Conservation (phyloP, 1,140 invertebrate species). For the Macrocentrus cingulum region DNA sequence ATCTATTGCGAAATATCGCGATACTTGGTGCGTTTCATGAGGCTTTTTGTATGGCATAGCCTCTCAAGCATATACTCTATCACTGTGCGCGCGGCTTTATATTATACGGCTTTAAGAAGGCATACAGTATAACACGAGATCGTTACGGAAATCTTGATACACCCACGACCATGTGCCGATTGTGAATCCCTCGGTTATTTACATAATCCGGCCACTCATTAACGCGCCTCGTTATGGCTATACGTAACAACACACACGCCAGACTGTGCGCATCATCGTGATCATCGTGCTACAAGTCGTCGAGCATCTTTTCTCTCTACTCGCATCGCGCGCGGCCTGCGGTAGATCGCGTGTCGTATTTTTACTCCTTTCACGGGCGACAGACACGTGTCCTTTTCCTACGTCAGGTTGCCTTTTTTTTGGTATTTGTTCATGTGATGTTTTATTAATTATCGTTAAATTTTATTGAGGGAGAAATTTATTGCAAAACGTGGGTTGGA, state of each 20-base stretch:
- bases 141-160: constrained; percentile 44
- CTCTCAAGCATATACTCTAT: too few relatives aligned
- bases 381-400: constrained; percentile 19
- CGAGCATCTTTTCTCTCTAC: neutral
- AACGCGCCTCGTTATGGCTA: constrained; percentile 21
- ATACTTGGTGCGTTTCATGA: too few relatives aligned
- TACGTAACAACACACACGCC: neutral
- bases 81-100: too few relatives aligned
- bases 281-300: neutral
- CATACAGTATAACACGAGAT: constrained; percentile 33
- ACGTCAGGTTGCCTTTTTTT: neutral
- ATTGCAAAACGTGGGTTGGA: too few relatives aligned
- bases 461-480: too few relatives aligned
- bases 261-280: neutral
- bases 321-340: neutral
- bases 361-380: neutral
- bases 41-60: too few relatives aligned
- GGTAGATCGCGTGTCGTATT: neutral
- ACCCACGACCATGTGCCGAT: constrained; percentile 33
- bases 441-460: too few relatives aligned
- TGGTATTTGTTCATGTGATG: too few relatives aligned
- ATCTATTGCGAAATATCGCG: constrained; percentile 9
- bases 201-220: constrained; percentile 36
- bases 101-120: too few relatives aligned
- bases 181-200: constrained; percentile 24